phyloP scores from a whole-genome alignment of 2,113 vertebrate species.

The Crotalus viridis region DNA sequence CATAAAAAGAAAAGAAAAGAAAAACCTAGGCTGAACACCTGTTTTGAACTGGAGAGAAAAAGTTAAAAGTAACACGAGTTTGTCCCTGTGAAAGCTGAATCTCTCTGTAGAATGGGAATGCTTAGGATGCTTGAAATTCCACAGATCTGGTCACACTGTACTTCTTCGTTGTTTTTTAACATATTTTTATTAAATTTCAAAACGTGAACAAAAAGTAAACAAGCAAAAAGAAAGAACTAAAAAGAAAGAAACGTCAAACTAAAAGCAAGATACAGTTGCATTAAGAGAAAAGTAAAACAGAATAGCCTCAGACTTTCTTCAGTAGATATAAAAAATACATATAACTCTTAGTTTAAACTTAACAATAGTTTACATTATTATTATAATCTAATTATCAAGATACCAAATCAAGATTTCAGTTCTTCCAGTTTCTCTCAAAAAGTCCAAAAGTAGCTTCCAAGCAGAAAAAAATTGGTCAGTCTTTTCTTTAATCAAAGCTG shows the following conservation, averaged over 20 bases:
- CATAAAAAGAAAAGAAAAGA: neutral
- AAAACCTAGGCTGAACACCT: neutral
- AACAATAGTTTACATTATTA: neutral
- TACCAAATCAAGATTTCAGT: neutral
- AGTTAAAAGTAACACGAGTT: neutral
- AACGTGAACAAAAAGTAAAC: neutral
- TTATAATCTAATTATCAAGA: neutral
- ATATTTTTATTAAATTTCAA: neutral
- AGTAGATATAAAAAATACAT: neutral
- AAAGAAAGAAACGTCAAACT: neutral
- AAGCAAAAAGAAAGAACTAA: neutral
- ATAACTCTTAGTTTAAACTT: neutral
- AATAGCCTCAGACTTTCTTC: neutral
- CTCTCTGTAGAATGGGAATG: neutral
- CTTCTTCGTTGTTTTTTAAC: neutral
- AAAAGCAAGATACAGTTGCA: neutral
- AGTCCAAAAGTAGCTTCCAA: neutral
- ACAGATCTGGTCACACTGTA: neutral
- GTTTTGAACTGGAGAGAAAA: neutral
- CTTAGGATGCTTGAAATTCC: neutral
- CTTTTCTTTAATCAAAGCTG: neutral
- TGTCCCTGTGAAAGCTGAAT: neutral
- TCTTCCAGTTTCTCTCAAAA: neutral
- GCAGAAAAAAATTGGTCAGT: neutral
- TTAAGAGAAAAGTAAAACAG: neutral